These are phyloP conservation scores for Mycteria americana DNA, from an alignment of 2,797 vertebrate genomes.

Conservation along the genomic window DNA sequence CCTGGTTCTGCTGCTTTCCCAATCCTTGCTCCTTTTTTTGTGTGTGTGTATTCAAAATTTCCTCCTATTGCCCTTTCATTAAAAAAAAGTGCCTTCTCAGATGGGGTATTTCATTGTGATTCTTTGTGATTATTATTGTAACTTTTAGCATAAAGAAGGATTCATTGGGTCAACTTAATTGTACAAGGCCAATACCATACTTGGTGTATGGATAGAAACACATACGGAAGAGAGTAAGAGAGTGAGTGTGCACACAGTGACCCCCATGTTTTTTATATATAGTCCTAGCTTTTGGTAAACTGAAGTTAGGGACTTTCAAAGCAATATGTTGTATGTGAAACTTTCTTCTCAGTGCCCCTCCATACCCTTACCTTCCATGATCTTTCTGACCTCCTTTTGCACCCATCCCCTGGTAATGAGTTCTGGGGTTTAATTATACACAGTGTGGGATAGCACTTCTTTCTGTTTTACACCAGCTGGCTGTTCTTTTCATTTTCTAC, in stretches of 20 bases:
- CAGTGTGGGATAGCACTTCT: not conserved
- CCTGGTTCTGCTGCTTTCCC: not conserved
- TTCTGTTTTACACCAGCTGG: not conserved
- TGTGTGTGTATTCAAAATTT: not conserved
- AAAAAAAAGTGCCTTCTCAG: not conserved
- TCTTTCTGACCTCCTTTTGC: not conserved
- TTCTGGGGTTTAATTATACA: not conserved
- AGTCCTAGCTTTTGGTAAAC: not conserved
- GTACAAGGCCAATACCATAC: not conserved
- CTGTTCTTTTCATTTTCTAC: not conserved
- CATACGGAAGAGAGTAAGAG: not conserved
- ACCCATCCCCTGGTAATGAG: not conserved
- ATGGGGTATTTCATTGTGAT: not conserved
- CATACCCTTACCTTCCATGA: not conserved
- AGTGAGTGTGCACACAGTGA: not conserved
- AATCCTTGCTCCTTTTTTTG: not conserved
- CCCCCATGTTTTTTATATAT: not conserved
- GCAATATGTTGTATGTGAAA: not conserved
- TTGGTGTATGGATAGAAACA: not conserved
- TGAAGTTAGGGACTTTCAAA: not conserved
- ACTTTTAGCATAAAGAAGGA: not conserved
- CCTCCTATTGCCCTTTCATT: fast-evolving
- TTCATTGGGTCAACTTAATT: not conserved
- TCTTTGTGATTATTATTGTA: not conserved
- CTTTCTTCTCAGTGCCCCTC: not conserved